A percentile compares a stretch with the other conserved stretches of the same genome.
Evolutionary conservation across 2,888 invertebrate genomes (phyloP).

Genomic region (Clistopyga incitator): DNA sequence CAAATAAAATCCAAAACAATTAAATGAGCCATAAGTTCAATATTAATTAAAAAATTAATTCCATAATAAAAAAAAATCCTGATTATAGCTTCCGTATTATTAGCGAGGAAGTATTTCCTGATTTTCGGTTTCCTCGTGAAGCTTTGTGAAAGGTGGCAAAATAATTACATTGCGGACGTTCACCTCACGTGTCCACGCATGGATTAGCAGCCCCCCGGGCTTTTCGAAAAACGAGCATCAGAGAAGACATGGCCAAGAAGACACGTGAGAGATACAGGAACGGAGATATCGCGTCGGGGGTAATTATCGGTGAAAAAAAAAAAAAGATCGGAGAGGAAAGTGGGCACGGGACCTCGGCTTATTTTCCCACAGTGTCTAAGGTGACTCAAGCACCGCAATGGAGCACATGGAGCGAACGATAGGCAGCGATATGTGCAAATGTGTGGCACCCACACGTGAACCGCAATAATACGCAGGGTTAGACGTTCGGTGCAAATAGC

Average conservation of each 20-base stretch:
- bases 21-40: too few relatives aligned
- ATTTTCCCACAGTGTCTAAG: constrained; percentile 64
- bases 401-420: constrained; percentile 45
- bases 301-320: constrained; percentile 63
- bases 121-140: background rate
- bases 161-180: constrained; percentile 8
- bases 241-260: constrained; percentile 2
- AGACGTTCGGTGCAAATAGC: constrained; percentile 55
- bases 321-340: constrained; percentile 58
- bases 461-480: constrained; percentile 48
- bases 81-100: background rate
- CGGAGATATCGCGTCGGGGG: constrained; percentile 54
- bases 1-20: too few relatives aligned
- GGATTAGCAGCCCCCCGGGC: constrained; percentile 1
- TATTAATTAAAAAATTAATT: too few relatives aligned
- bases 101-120: background rate
- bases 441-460: constrained; percentile 30
- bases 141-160: background rate
- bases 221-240: background rate
- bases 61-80: too few relatives aligned
- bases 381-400: constrained; percentile 56
- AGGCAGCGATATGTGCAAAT: background rate
- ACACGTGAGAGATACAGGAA: constrained; percentile 35
- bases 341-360: constrained; percentile 47
- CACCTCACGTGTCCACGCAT: constrained; percentile 10